These are phyloP conservation scores for Schrankia costaestrigalis DNA, from an alignment of 2,888 invertebrate genomes.

Conservation along the genomic window DNA sequence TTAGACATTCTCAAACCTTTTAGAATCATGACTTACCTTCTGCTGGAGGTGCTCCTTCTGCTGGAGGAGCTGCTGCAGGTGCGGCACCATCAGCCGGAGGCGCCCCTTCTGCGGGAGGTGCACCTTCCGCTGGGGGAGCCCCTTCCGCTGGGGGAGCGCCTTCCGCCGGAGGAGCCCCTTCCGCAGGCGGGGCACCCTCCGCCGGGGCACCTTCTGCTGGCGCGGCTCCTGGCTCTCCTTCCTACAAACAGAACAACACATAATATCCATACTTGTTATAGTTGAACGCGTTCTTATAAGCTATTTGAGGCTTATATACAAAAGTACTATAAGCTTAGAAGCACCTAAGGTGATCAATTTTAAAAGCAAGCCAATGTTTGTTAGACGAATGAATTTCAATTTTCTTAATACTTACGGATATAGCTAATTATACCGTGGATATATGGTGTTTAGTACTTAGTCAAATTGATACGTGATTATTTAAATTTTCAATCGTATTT, in stretches of 20 bases:
- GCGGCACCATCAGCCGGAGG: slow-evolving; percentile 38
- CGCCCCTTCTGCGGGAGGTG: slow-evolving; percentile 14
- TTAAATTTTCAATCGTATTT: too few relatives aligned
- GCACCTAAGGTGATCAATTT: too few relatives aligned
- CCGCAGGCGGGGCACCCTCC: slow-evolving; percentile 20
- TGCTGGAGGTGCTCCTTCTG: slow-evolving; percentile 20
- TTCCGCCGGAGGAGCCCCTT: slow-evolving; percentile 31
- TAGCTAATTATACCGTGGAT: too few relatives aligned
- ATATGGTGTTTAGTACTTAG: too few relatives aligned
- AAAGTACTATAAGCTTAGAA: too few relatives aligned
- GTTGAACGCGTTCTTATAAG: neutral
- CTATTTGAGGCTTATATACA: neutral
- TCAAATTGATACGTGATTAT: too few relatives aligned
- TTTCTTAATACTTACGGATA: too few relatives aligned
- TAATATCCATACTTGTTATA: neutral
- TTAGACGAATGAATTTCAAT: too few relatives aligned
- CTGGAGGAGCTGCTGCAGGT: too few relatives aligned
- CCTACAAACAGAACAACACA: slow-evolving; percentile 11
- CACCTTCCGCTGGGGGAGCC: slow-evolving; percentile 30
- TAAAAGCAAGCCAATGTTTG: too few relatives aligned
- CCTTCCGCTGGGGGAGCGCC: slow-evolving; percentile 32
- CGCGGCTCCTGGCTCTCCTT: slow-evolving; percentile 24
- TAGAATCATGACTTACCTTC: slow-evolving; percentile 44
- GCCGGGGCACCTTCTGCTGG: slow-evolving; percentile 29
- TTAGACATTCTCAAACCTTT: too few relatives aligned